Conservation (phyloP, 2,888 invertebrate species). For the Chymomyza caudatula region DNA sequence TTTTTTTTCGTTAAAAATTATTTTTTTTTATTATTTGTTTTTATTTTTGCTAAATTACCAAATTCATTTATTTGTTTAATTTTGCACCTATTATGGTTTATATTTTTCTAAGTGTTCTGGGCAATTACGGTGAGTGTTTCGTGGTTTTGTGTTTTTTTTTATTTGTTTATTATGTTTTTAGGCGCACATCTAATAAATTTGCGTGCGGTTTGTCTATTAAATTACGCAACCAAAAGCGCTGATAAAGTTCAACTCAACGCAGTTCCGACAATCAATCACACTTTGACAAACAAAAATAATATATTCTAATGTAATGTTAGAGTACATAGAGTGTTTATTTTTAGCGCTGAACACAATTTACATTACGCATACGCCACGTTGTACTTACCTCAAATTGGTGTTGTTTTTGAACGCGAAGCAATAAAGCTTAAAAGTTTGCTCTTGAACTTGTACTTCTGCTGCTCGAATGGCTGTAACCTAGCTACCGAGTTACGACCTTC, state of each 20-base stretch:
- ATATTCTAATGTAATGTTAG: constrained; percentile 24
- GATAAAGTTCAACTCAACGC: constrained; percentile 11
- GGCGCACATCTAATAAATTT: constrained; percentile 32
- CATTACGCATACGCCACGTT: constrained; percentile 51
- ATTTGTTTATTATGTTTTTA: constrained; percentile 4
- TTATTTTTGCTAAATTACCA: constrained; percentile 20
- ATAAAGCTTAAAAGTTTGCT: background rate
- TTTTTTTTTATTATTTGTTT: constrained; percentile 25
- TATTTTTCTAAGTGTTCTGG: constrained; percentile 76
- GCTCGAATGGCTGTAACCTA: too few species aligned
- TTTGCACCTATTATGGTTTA: constrained; percentile 72
- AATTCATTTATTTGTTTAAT: constrained; percentile 20
- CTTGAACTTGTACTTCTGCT: too few species aligned
- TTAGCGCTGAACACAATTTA: constrained; percentile 32
- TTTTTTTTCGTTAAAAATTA: constrained; percentile 29
- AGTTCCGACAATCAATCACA: constrained; percentile 28
- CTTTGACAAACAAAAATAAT: constrained; percentile 17
- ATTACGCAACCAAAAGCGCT: constrained; percentile 44
- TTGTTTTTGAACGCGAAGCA: constrained; percentile 7
- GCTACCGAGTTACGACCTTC: too few species aligned
- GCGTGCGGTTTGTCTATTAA: constrained; percentile 5
- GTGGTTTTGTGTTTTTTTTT: background rate
- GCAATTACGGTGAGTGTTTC: constrained; percentile 76
- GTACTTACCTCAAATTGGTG: background rate
- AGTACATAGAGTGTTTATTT: constrained; percentile 32